Percentiles rank a stretch among this genome's conserved stretches.
phyloP scores from a whole-genome alignment of 1,140 invertebrate genomes.

The Paralvinella palmiformis region DNA sequence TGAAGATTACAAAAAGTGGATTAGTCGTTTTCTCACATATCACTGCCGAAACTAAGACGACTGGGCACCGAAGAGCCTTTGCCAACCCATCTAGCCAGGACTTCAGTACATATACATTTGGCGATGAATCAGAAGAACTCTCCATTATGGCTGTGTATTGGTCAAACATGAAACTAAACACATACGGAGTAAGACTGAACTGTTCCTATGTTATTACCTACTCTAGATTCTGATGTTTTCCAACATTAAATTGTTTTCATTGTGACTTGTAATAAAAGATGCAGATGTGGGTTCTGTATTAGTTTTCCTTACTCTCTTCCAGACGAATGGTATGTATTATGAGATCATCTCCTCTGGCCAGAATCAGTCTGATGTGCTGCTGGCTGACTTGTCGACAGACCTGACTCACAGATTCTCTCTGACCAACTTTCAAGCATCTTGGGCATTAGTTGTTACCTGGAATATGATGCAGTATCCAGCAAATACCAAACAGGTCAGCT shows the following conservation, averaged over 20 bases:
- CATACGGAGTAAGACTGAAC: too few species aligned
- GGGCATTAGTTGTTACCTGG: conserved; percentile 1
- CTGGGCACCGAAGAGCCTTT: not conserved
- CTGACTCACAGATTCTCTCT: not conserved
- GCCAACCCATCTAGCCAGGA: not conserved
- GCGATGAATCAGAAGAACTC: not conserved
- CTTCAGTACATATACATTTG: not conserved
- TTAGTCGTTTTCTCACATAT: not conserved
- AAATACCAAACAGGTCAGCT: not conserved
- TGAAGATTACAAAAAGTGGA: not conserved
- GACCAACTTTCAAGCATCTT: not conserved
- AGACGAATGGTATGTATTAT: not conserved
- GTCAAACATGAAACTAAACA: conserved; percentile 1
- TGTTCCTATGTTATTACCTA: not conserved
- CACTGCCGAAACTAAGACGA: not conserved
- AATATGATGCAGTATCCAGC: not conserved
- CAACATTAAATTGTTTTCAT: not conserved
- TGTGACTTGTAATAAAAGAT: not conserved
- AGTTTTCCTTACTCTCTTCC: not conserved
- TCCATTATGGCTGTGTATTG: not conserved
- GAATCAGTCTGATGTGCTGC: not conserved
- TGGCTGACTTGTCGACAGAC: not conserved
- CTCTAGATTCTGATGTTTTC: not conserved
- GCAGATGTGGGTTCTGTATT: not conserved
- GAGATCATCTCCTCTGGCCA: not conserved